These are phyloP conservation scores for Stenoptilia bipunctidactyla DNA, from an alignment of 2,888 invertebrate genomes.

Conservation along the genomic window DNA sequence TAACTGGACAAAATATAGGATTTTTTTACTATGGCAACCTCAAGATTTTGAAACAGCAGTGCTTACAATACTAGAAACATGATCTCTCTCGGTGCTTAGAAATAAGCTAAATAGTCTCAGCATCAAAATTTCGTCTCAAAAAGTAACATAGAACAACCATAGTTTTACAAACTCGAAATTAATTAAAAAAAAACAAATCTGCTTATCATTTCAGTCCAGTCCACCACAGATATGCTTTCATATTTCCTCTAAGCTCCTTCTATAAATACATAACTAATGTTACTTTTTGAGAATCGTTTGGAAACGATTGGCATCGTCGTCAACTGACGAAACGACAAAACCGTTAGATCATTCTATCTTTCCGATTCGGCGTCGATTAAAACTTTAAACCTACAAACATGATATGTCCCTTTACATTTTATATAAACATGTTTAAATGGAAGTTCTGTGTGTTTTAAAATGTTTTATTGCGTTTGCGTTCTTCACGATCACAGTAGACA, in stretches of 20 bases:
- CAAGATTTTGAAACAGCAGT: conserved; percentile 30
- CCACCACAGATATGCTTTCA: not conserved
- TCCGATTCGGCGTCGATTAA: conserved; percentile 21
- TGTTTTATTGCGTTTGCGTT: too few species aligned
- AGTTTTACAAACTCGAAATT: too few species aligned
- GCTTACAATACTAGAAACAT: conserved; percentile 46
- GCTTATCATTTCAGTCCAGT: too few species aligned
- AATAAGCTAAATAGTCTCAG: conserved; percentile 29
- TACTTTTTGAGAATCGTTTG: not conserved
- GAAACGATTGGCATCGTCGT: not conserved
- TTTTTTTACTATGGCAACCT: conserved; percentile 33
- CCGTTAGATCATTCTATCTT: conserved; percentile 42
- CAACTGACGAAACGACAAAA: conserved; percentile 16
- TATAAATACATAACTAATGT: not conserved
- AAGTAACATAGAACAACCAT: conserved; percentile 4
- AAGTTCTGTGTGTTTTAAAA: too few species aligned
- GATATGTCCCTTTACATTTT: conserved; percentile 44
- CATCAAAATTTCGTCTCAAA: conserved; percentile 26
- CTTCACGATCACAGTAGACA: too few species aligned
- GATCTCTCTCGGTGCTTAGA: conserved; percentile 57
- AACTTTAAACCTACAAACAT: conserved; percentile 21
- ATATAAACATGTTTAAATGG: too few species aligned
- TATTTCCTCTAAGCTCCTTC: too few species aligned
- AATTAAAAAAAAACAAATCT: too few species aligned
- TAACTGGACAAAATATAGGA: not conserved